Conservation (phyloP, 2,113 vertebrate genomes). For the Dasyurus viverrinus region DNA sequence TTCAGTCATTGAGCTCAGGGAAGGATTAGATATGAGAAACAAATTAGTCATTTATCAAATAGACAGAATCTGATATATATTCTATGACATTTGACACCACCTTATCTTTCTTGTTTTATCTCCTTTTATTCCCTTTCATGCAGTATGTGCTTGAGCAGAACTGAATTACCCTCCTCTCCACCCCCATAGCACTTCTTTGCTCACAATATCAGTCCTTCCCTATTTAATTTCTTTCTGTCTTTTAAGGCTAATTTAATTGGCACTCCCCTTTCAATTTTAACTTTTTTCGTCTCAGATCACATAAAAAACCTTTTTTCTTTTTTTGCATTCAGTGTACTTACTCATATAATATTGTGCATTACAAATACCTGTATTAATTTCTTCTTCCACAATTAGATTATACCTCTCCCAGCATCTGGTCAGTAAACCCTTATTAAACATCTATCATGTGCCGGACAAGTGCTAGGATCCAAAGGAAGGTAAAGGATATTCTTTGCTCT, state of each 20-base stretch:
- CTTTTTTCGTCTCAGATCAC: neutral
- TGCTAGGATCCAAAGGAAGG: neutral
- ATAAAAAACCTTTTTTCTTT: neutral
- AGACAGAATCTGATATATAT: neutral
- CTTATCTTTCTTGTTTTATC: neutral
- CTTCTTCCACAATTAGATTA: neutral
- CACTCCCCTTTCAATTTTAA: neutral
- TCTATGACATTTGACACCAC: neutral
- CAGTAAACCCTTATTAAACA: neutral
- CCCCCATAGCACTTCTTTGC: neutral
- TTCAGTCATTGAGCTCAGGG: neutral
- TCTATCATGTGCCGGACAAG: neutral
- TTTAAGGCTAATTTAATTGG: neutral
- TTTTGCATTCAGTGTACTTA: neutral
- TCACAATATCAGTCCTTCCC: neutral
- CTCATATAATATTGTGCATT: neutral
- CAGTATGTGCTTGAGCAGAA: neutral
- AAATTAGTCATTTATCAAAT: neutral
- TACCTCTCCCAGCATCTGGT: neutral
- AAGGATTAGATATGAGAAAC: neutral
- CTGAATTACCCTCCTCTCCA: neutral
- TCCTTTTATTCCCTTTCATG: too few species aligned
- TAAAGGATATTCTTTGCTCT: neutral
- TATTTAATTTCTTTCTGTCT: neutral
- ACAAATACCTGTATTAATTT: neutral